Evolutionary conservation across 2,797 vertebrate species (phyloP).

Genomic region (Octomys mimax): DNA sequence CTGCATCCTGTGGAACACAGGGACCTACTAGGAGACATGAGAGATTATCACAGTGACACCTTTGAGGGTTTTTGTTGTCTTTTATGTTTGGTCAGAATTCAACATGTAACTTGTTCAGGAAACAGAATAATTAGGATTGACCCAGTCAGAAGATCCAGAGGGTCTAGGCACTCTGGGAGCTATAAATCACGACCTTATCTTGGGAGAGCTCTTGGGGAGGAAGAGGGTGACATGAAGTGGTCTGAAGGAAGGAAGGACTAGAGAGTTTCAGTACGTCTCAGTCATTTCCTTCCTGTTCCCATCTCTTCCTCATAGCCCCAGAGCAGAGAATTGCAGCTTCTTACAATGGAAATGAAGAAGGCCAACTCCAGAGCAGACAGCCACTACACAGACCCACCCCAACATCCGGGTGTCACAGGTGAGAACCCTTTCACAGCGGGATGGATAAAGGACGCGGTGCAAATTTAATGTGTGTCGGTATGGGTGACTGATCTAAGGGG

Average conservation of each 20-base stretch:
- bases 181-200: background rate
- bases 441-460: background rate
- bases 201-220: background rate
- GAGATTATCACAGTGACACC: background rate
- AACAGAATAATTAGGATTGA: background rate
- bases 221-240: background rate
- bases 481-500: background rate
- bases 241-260: background rate
- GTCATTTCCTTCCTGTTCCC: background rate
- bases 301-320: background rate
- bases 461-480: background rate
- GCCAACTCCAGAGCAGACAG: background rate
- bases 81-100: slow-evolving; percentile 45
- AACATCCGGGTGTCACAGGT: background rate
- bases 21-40: background rate
- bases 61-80: background rate
- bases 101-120: background rate
- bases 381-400: background rate
- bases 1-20: background rate
- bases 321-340: background rate
- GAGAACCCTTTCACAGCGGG: background rate
- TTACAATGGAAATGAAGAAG: background rate
- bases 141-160: background rate
- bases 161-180: background rate
- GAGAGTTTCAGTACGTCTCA: background rate